A percentile compares a stretch with the other conserved stretches of the same genome.
phyloP scores from a whole-genome alignment of 1,140 invertebrate genomes.

The Physella acuta region DNA sequence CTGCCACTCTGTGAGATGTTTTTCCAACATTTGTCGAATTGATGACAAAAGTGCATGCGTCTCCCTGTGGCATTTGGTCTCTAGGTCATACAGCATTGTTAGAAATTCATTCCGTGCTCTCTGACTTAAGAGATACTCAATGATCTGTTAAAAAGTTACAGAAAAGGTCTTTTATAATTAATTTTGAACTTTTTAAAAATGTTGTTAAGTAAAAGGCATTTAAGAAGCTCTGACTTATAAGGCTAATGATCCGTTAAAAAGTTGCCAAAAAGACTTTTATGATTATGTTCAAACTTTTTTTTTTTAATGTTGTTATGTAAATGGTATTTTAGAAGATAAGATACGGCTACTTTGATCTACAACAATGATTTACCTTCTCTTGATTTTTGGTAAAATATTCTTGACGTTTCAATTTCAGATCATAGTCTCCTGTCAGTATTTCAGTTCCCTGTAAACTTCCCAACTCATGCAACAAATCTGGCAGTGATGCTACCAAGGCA shows the following conservation, averaged over 20 bases:
- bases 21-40: constrained; percentile 33
- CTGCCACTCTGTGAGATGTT: constrained; percentile 33
- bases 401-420: constrained; percentile 52
- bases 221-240: too few species aligned
- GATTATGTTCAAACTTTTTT: too few species aligned
- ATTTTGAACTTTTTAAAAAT: too few species aligned
- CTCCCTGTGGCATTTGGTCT: constrained; percentile 44
- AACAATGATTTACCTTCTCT: constrained; percentile 42
- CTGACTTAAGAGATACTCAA: constrained; percentile 46
- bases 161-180: too few species aligned
- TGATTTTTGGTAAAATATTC: constrained; percentile 54
- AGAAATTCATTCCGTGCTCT: constrained; percentile 53
- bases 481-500: constrained; percentile 37
- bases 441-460: constrained; percentile 40
- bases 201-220: too few species aligned
- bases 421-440: constrained; percentile 54
- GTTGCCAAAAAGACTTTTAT: too few species aligned
- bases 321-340: too few species aligned
- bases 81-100: constrained; percentile 51
- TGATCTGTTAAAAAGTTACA: constrained; percentile 40
- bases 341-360: too few species aligned
- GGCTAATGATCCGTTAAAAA: too few species aligned
- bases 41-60: constrained; percentile 44
- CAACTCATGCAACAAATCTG: constrained; percentile 44
- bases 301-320: too few species aligned